These are phyloP conservation scores for Poecile montanus DNA, from an alignment of 2,797 vertebrate species.

Conservation along the genomic window DNA sequence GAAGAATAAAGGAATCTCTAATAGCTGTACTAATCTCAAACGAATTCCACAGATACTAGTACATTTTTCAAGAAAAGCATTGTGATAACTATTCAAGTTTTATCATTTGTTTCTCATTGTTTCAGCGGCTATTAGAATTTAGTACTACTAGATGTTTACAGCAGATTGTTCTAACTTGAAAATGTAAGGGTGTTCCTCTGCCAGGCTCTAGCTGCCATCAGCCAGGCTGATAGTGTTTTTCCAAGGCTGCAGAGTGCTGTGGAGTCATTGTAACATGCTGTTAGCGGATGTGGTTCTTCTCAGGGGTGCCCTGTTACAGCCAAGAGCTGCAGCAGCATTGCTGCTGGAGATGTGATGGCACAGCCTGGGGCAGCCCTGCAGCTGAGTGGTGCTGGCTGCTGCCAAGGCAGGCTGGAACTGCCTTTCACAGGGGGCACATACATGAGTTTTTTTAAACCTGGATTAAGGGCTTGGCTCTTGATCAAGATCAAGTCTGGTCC, in stretches of 20 bases:
- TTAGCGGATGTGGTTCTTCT: not conserved
- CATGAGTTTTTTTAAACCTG: not conserved
- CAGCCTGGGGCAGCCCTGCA: conserved; percentile 1
- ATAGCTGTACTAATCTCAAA: not conserved
- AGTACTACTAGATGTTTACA: not conserved
- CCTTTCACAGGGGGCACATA: not conserved
- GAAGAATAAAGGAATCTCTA: not conserved
- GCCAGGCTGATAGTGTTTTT: not conserved
- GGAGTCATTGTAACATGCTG: not conserved
- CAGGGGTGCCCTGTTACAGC: not conserved
- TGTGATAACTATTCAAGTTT: not conserved
- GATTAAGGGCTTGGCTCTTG: not conserved
- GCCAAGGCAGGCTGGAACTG: not conserved
- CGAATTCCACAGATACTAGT: not conserved
- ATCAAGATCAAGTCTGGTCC: not conserved
- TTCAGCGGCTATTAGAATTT: not conserved
- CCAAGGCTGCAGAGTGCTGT: not conserved
- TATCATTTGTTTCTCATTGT: not conserved
- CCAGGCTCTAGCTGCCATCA: not conserved
- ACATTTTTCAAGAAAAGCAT: not conserved
- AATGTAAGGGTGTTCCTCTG: not conserved
- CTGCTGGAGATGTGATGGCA: not conserved
- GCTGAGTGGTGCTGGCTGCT: not conserved
- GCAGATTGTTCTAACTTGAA: not conserved
- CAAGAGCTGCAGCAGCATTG: not conserved